Evolutionary conservation across 2,797 vertebrate species (phyloP), one percentile per base, ranked within the genome.

Genomic region (Pempheris klunzingeri): DNA sequence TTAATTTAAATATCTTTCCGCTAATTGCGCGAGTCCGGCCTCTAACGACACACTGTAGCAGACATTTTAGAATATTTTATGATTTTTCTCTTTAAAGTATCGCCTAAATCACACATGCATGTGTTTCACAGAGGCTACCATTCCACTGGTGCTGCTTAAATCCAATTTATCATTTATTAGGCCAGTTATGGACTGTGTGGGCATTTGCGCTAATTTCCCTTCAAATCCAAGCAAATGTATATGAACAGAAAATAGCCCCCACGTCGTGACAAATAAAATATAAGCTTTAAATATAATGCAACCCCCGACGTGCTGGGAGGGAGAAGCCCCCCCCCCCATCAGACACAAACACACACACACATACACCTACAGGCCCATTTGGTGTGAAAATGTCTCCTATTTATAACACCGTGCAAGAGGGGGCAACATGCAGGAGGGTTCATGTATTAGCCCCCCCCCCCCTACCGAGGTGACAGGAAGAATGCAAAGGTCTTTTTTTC

Each of bases 1-100:
- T 22, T 54, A 41, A 14, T 28, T 24, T 22, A 39, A 9, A 52
- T 71, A 69, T 72, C 20, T 24, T 17, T 73, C 76, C 76, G 66
- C 55, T 70, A 69, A 65, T 71, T 80, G 17, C n/a, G 64, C 38
- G 43, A 20, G n/a, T 43, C 3, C 46, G 14, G 10, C 44, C 28
- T 30, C 1, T 2, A 10, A 8, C 11, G 3, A 7, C 8, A 12
- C 30, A 4, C 9, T 12, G 7, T 43, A 1, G 30, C 6, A 1
- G 10, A 11, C 4, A 24, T 55, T 34, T 63, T 9, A 13, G n/a
- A 12, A 30, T 7, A 13, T 2, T 7, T 38, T 9, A 12, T 28
- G 7, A 14, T 2, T 4, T 28, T 6, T 13, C 12, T 5, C 22
- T 1, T 0, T 20, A 22, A 24, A 22, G 38, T 12, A 20, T 39